Conservation (phyloP, 2,113 vertebrate species). For the Heterotilapia buettikoferi region DNA sequence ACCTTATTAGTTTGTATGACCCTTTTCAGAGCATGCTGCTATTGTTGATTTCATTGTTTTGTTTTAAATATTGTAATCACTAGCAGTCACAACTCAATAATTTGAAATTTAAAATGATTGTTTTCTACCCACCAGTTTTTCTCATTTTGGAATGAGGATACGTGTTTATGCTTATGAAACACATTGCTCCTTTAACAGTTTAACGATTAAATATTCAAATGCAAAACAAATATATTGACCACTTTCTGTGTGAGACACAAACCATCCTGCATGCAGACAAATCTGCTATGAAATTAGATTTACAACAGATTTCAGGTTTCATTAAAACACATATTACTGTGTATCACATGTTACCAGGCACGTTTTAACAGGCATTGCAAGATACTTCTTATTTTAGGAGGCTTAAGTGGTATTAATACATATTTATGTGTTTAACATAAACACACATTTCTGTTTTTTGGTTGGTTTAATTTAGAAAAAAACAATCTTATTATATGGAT, state of each 20-base stretch:
- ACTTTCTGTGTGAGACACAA: background rate
- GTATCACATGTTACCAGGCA: background rate
- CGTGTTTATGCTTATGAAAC: background rate
- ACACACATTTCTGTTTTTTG: background rate
- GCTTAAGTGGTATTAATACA: background rate
- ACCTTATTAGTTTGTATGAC: background rate
- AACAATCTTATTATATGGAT: background rate
- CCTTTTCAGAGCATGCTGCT: background rate
- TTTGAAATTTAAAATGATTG: background rate
- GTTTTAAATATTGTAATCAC: background rate
- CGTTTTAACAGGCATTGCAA: background rate
- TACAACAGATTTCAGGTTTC: background rate
- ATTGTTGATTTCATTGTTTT: background rate
- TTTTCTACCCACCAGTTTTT: background rate
- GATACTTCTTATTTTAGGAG: background rate
- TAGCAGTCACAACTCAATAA: background rate
- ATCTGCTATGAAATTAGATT: background rate
- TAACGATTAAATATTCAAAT: background rate
- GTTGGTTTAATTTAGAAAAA: background rate
- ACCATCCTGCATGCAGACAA: background rate
- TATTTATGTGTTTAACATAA: background rate
- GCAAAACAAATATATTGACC: background rate
- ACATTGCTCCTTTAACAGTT: background rate
- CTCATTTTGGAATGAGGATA: background rate
- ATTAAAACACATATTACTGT: background rate